Base-by-base conservation (phyloP, 2,797 vertebrate genomes). In the Cetoscarus ocellatus region DNA sequence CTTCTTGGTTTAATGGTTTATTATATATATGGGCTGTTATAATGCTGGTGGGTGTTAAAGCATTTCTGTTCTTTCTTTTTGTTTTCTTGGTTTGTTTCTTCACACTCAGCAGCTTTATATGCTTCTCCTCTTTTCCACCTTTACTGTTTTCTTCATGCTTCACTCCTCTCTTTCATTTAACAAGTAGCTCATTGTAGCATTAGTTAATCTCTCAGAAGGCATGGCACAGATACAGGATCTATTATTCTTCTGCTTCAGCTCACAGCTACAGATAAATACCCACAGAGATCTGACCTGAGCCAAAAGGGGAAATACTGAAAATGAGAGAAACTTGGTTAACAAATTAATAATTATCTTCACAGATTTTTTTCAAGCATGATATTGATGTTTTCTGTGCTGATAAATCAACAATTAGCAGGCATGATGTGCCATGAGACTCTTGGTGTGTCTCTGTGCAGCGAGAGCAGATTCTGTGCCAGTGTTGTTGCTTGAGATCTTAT, bases 121-220 rank as follows among this genome's bases (percentile, higher is more conserved):
- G 7, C 52, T 43, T 43, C 18, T 75, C 19, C 44, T 65, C 63
- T 47, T 49, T 48, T 14, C 19, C 18, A 18, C 34, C 10, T 53
- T 62, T 43, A 61, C 61, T 45, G 76, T 27, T 36, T 60, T 39
- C 58, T 77, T 78, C 74, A 68, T 50, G 5, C 64, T 72, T 74
- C 50, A 82, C 54, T 76, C 75, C 52, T 56, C 67, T 66, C 65
- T 59, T 70, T 60, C 64, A 67, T 82, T 76, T 68, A 69, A 77
- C 67, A 58, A 66, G 63, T 43, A 36, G 56, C 65, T 77, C 47
- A 35, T 64, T 77, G 70, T 84, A 75, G 65, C 80, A 77, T 88
- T 88, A 74, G 73, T 18, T 61, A 80, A 82, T 91, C 83, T 88
- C 88, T 90, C 90, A 67, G 83, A 88, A 88, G 86, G 85, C 77